Conservation (phyloP, 2,888 invertebrate genomes). For the Drosophila nigricruria region DNA sequence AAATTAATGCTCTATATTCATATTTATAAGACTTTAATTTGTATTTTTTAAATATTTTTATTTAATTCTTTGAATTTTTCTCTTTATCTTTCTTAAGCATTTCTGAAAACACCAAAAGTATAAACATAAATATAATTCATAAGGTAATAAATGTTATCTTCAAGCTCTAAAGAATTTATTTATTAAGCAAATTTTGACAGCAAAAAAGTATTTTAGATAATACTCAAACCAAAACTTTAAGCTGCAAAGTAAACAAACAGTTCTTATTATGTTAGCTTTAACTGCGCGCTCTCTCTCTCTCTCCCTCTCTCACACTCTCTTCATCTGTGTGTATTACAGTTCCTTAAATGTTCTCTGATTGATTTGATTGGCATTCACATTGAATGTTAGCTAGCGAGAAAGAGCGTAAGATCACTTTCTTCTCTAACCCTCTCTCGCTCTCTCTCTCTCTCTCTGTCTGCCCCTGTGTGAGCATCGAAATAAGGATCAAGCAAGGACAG, state of each 20-base stretch:
- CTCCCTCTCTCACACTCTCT: background rate
- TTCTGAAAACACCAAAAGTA: background rate
- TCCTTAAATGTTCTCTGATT: constrained; percentile 10
- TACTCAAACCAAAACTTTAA: background rate
- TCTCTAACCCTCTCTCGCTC: background rate
- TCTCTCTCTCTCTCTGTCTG: no score
- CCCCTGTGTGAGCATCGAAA: no score
- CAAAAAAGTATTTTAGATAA: constrained; percentile 1
- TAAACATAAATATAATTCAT: background rate
- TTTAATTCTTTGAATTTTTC: background rate
- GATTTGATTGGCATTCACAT: constrained; percentile 22
- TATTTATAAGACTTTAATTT: no score
- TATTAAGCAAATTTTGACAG: background rate
- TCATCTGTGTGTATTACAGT: background rate
- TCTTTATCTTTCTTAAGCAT: background rate
- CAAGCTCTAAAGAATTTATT: background rate
- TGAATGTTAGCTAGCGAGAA: background rate
- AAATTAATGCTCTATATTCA: no score
- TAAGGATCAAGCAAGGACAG: no score
- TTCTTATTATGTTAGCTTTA: constrained; percentile 2
- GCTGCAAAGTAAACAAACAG: constrained; percentile 7
- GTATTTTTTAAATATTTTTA: background rate
- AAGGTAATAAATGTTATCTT: background rate
- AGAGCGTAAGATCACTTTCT: constrained; percentile 21
- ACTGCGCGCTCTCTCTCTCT: background rate